Evolutionary conservation across 2,113 vertebrate species (phyloP), one percentile per base, ranked within the genome.

Genomic region (Azemiops feae): DNA sequence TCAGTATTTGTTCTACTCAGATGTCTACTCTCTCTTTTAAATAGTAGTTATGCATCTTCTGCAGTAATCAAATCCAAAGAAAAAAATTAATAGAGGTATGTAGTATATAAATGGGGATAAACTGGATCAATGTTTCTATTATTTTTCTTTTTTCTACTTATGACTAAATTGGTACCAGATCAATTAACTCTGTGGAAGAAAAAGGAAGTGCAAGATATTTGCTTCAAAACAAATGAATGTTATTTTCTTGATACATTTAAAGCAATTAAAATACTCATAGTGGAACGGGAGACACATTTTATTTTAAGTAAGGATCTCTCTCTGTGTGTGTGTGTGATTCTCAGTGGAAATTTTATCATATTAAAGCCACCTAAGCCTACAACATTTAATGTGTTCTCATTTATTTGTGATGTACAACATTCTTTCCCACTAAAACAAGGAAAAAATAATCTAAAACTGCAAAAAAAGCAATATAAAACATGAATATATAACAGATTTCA

Each of bases 201-300:
- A 95, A 96, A 54, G 9, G 54, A 94, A 91, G 0, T 74, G 69
- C 45, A 94, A 94, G 94, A 53, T 45, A 93, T 34, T 90, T 89
- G 20, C 58, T 88, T 94, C 6, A 0, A 52, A 50, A 20, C 55
- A 94, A 54, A 93, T 25, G 30, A 95, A 91, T 34, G 11, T 94
- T 91, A 43, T 53, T 93, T 95, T 88, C 91, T 85, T 74, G 92
- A 92, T 0, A 0, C 90, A 93, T 0, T 25, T 16, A 54, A 93
- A 89, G 93, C 87, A 93, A 27, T 0, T 0, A 54, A 91, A 85
- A 88, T 30, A 1, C 50, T 96, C 81, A 23, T 85, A 87, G 0
- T 5, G 92, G 55, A 64, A 50, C 1, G 53, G 6, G 64, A 92
- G 92, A 89, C 87, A 88, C 92, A 50, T 91, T 95, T 92, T 91